Percentiles rank a stretch among this genome's conserved stretches.
Evolutionary conservation across 2,888 invertebrate genomes (phyloP).

Genomic region (Schizotus pectinicornis): DNA sequence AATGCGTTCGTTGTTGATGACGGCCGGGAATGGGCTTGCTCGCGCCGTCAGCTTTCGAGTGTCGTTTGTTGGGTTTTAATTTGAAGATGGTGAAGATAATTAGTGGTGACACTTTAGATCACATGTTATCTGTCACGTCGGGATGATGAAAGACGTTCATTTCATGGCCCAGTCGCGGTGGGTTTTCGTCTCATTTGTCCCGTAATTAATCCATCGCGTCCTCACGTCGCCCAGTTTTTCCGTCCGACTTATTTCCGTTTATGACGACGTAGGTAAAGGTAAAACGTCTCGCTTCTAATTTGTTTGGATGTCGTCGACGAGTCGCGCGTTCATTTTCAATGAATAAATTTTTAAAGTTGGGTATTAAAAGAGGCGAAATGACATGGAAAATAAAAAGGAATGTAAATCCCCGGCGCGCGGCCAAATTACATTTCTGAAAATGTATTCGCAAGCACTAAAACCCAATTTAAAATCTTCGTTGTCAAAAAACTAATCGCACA

Average conservation of each 20-base stretch:
- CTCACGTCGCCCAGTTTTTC: conserved; percentile 25
- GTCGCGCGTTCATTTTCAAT: conserved; percentile 20
- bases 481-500: conserved; percentile 57
- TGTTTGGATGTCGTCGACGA: conserved; percentile 11
- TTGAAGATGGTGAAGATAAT: conserved; percentile 20
- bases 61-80: conserved; percentile 19
- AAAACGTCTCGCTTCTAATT: conserved; percentile 1
- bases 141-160: conserved; percentile 52
- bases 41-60: not conserved
- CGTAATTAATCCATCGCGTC: conserved; percentile 49
- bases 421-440: conserved; percentile 53
- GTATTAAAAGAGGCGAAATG: conserved; percentile 21
- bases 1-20: no score
- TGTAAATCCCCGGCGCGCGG: conserved; percentile 41
- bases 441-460: conserved; percentile 54
- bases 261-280: not conserved
- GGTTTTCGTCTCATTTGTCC: conserved; percentile 54
- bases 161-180: conserved; percentile 48
- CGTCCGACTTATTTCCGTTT: not conserved
- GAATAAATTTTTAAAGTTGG: conserved; percentile 30
- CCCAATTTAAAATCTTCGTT: conserved; percentile 58
- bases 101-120: conserved; percentile 25
- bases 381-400: conserved; percentile 30
- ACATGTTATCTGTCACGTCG: conserved; percentile 40
- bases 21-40: not conserved